phyloP scores from a whole-genome alignment of 2,113 vertebrate genomes.

The Myrmophylax atrothorax region DNA sequence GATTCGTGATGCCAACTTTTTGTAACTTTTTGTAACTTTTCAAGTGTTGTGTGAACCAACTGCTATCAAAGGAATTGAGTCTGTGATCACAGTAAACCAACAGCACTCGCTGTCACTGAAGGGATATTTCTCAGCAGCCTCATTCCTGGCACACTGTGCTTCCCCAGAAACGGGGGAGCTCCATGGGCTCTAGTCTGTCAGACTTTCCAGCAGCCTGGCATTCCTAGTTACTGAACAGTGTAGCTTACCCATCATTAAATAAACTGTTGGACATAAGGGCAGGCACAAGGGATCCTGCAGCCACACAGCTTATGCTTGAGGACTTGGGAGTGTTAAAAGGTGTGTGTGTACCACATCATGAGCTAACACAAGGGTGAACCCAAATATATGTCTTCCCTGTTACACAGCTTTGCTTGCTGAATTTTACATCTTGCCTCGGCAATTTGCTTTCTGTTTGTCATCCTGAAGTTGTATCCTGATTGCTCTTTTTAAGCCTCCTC shows the following conservation, averaged over 20 bases:
- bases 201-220: slow-evolving; percentile 63
- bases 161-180: background rate
- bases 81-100: slow-evolving; percentile 68
- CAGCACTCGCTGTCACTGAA: slow-evolving; percentile 55
- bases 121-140: slow-evolving; percentile 13
- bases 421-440: background rate
- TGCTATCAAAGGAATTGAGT: background rate
- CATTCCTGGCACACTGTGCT: slow-evolving; percentile 47
- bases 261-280: slow-evolving; percentile 37
- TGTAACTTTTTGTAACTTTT: background rate
- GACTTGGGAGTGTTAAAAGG: background rate
- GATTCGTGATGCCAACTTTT: background rate
- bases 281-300: background rate
- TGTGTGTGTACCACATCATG: accelerated
- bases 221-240: slow-evolving; percentile 66
- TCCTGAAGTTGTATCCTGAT: no score
- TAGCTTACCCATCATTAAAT: slow-evolving; percentile 68
- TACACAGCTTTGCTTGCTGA: background rate
- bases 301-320: background rate
- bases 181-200: slow-evolving; percentile 30
- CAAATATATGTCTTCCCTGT: background rate
- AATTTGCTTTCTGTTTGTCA: background rate
- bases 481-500: background rate
- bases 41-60: background rate
- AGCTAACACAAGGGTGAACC: background rate